A percentile compares a stretch with the other conserved stretches of the same genome.
Conservation (phyloP, 2,888 invertebrate species). For the Hofmannophila pseudospretella region DNA sequence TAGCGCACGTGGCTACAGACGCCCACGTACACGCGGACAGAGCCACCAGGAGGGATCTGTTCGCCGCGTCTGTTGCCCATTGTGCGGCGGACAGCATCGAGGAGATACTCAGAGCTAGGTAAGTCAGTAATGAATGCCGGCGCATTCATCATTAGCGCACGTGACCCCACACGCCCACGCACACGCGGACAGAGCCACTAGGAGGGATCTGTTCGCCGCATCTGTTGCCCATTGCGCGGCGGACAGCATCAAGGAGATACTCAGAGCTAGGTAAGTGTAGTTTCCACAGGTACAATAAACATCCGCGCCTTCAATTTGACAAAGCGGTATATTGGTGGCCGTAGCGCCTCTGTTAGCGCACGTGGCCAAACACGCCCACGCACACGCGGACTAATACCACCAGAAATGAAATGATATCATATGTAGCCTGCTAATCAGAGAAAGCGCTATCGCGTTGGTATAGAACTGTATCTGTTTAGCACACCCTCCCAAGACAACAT, state of each 20-base stretch:
- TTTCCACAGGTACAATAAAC: slow-evolving; percentile 29
- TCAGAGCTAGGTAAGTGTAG: slow-evolving; percentile 38
- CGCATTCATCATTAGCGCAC: slow-evolving; percentile 32
- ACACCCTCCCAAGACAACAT: too few species aligned
- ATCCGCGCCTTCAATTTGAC: slow-evolving; percentile 20
- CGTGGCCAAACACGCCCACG: slow-evolving; percentile 32
- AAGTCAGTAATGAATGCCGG: slow-evolving; percentile 23
- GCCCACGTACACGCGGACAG: slow-evolving; percentile 43
- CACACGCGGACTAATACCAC: slow-evolving; percentile 39
- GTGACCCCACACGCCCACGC: slow-evolving; percentile 35
- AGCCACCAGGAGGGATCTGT: slow-evolving; percentile 31
- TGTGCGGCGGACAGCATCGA: slow-evolving; percentile 25
- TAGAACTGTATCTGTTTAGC: too few species aligned
- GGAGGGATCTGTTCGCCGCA: slow-evolving; percentile 44
- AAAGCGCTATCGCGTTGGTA: too few species aligned
- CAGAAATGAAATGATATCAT: too few species aligned
- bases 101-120: slow-evolving; percentile 38
- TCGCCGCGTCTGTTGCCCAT: slow-evolving; percentile 44
- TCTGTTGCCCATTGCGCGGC: slow-evolving; percentile 31
- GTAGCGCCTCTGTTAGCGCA: slow-evolving; percentile 38
- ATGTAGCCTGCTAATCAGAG: too few species aligned
- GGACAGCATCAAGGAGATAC: slow-evolving; percentile 28
- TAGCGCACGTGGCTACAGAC: slow-evolving; percentile 32
- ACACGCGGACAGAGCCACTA: slow-evolving; percentile 36
- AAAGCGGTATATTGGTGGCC: too few species aligned